Evolutionary conservation across 1,140 invertebrate species (phyloP).

Genomic region (Hyposmocoma kahamanoa): DNA sequence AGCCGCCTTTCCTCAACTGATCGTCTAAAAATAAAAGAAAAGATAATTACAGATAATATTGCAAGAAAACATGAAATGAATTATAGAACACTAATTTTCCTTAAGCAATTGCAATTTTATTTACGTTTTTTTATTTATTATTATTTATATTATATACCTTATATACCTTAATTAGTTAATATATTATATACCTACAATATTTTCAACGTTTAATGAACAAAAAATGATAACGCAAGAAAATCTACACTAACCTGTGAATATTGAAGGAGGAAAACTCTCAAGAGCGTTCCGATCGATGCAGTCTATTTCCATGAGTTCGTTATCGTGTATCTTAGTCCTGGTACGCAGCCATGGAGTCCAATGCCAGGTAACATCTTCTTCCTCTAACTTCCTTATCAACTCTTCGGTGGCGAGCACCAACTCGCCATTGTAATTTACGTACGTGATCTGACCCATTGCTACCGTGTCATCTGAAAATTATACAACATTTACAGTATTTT

Average conservation of each 20-base stretch:
- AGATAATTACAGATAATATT: not conserved
- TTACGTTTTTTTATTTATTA: not conserved
- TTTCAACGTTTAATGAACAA: too few relatives aligned
- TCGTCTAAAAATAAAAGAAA: slow-evolving; percentile 48
- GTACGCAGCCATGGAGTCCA: slow-evolving; percentile 56
- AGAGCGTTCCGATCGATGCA: slow-evolving; percentile 30
- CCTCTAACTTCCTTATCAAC: slow-evolving; percentile 36
- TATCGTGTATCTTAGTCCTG: slow-evolving; percentile 30
- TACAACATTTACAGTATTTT: not conserved
- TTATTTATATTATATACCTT: too few relatives aligned
- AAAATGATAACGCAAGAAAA: too few relatives aligned
- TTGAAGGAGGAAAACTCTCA: slow-evolving; percentile 41
- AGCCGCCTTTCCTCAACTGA: slow-evolving; percentile 79
- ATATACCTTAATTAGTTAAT: too few relatives aligned
- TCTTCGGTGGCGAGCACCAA: slow-evolving; percentile 36
- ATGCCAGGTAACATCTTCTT: slow-evolving; percentile 47
- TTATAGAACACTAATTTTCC: not conserved
- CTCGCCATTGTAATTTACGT: slow-evolving; percentile 41
- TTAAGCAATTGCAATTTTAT: not conserved
- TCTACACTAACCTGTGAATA: slow-evolving; percentile 42
- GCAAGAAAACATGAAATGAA: not conserved
- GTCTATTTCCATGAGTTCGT: slow-evolving; percentile 26
- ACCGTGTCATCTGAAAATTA: slow-evolving; percentile 32
- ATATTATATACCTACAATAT: too few relatives aligned
- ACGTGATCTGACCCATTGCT: slow-evolving; percentile 16